Base-by-base conservation (phyloP, 1,140 invertebrate species). In the Zaprionus camerounensis region DNA sequence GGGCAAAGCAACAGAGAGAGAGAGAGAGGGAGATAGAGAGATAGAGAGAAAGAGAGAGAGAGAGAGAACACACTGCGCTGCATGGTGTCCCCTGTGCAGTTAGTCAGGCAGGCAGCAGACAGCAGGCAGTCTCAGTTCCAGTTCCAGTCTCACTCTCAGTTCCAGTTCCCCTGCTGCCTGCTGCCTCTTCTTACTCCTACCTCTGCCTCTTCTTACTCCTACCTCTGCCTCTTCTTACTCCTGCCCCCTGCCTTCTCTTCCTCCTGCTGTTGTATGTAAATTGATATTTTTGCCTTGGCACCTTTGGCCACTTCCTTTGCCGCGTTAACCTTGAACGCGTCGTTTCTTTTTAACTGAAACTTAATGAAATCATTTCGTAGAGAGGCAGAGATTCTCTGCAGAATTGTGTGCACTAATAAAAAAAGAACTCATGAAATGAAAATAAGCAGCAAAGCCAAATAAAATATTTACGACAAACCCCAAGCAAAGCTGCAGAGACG, bases 291-390 rank as follows among this genome's bases (percentile, higher is more conserved):
- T 78, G 62, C 58, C 49, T 56, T 68, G 62, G 46, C 81, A 81
- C 85, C 84, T 82, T 81, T 31, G 65, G 51, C 71, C 56, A 84
- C 75, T 81, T 81, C 80, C 76, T 80, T 72, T 74, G 49, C 44
- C 31, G 26, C n/a, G 31, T 17, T 90, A 85, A 81, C 84, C 84
- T 88, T 90, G 85, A 88, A 57, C 59, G 81, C 85, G 78, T 78
- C 68, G 62, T 75, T 74, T 38, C 36, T 61, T 61, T 61, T 78
- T 66, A 87, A 87, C 80, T 90, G 71, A 84, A 81, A 74, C 55
- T 90, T 90, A 88, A 84, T 85, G 81, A 88, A 88, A 88, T 88
- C 85, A 88, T 90, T 88, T 82, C 65, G 68, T 58, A 17, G 41
- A 44, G 15, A 44, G 41, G 2, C n/a, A 44, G 61, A 71, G 51